Conservation (phyloP, 2,113 vertebrate species). For the Sander vitreus region DNA sequence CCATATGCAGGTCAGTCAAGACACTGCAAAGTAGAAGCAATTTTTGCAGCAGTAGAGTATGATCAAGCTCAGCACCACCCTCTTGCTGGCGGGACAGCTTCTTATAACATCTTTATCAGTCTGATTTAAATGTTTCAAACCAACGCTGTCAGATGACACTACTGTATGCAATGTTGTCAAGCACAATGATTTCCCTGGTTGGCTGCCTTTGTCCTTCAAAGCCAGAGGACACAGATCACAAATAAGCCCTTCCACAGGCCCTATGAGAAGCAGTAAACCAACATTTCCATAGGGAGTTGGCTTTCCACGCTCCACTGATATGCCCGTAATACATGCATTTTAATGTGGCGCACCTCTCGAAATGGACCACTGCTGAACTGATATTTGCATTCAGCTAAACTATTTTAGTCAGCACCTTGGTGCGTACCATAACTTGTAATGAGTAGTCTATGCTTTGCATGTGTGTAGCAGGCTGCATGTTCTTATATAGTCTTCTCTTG, state of each 20-base stretch:
- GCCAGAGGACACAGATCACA: slow-evolving; percentile 71
- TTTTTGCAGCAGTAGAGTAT: not conserved
- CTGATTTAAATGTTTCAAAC: slow-evolving; percentile 55
- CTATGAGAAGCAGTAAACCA: slow-evolving; percentile 68
- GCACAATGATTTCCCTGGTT: slow-evolving; percentile 54
- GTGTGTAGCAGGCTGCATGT: not conserved
- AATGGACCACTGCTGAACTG: slow-evolving; percentile 31
- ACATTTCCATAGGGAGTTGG: slow-evolving; percentile 72
- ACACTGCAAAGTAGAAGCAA: not conserved
- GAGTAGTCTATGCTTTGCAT: not conserved
- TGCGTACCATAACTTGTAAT: slow-evolving; percentile 28
- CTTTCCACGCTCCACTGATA: slow-evolving; percentile 62
- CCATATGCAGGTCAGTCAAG: not conserved
- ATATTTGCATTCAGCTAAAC: slow-evolving; percentile 61
- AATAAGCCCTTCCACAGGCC: slow-evolving; percentile 53
- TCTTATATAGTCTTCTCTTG: not conserved
- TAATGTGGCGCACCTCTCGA: slow-evolving; percentile 60
- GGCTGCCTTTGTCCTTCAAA: slow-evolving; percentile 77
- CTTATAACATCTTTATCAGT: slow-evolving; percentile 28
- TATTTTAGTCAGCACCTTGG: slow-evolving; percentile 49
- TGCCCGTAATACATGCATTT: slow-evolving; percentile 70
- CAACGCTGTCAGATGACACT: slow-evolving; percentile 30
- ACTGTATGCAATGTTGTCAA: slow-evolving; percentile 35
- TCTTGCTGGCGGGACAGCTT: slow-evolving; percentile 5
- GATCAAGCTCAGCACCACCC: not conserved